Percentiles rank a stretch among this genome's conserved stretches.
Evolutionary conservation across 2,113 vertebrate species (phyloP).

Genomic region (Vanacampus margaritifer): DNA sequence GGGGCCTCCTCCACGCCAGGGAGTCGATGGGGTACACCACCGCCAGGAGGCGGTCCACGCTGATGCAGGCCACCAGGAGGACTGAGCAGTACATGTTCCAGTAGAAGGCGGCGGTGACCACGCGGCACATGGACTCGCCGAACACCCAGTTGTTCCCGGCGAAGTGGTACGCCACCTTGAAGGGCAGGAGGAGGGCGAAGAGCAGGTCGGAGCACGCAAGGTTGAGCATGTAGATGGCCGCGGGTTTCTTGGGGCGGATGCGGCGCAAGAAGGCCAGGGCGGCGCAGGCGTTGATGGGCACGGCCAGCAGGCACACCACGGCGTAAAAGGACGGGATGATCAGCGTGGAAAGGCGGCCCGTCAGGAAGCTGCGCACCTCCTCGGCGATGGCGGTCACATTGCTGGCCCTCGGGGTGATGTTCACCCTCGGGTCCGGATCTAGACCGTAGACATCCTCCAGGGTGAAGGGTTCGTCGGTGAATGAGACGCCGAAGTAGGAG

Average conservation of each 20-base stretch:
- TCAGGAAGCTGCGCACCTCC: conserved; percentile 73
- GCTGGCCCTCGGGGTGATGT: not conserved
- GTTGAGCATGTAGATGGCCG: conserved; percentile 89
- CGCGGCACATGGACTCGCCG: conserved; percentile 77
- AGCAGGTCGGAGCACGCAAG: conserved; percentile 82
- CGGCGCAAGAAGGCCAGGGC: conserved; percentile 75
- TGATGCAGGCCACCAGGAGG: conserved; percentile 87
- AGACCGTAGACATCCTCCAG: not conserved
- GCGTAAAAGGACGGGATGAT: conserved; percentile 86
- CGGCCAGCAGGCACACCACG: conserved; percentile 75
- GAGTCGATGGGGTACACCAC: conserved; percentile 90
- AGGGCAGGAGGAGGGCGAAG: conserved; percentile 83
- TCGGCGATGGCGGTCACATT: conserved; percentile 49
- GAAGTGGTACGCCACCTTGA: conserved; percentile 87
- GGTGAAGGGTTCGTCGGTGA: conserved; percentile 25
- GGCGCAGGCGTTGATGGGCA: conserved; percentile 82
- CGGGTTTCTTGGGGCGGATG: conserved; percentile 83
- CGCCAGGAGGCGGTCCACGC: conserved; percentile 85
- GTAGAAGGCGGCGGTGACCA: conserved; percentile 85
- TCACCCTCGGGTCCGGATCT: not conserved
- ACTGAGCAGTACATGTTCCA: conserved; percentile 96
- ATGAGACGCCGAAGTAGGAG: rapidly evolving
- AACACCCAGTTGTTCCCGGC: conserved; percentile 85
- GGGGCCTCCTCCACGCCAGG: conserved; percentile 79
- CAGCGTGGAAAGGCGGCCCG: conserved; percentile 70